Percentiles rank a stretch among this genome's conserved stretches.
phyloP scores from a whole-genome alignment of 2,888 invertebrate genomes.

The Isoperla grammatica region DNA sequence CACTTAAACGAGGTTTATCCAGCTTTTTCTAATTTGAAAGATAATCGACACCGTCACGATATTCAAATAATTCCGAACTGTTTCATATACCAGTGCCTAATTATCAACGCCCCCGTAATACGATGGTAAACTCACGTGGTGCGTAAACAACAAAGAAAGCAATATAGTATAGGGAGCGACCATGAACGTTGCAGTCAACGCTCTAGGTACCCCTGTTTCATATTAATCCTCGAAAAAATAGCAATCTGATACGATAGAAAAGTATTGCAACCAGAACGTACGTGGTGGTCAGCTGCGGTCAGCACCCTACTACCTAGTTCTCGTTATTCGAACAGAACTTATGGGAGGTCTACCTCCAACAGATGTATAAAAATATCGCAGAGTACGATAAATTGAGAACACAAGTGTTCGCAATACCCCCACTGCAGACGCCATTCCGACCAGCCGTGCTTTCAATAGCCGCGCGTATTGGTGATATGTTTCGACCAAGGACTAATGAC shows the following conservation, averaged over 20 bases:
- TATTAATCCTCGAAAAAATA: conserved; percentile 7
- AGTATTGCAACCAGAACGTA: conserved; percentile 6
- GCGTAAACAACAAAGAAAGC: too few relatives aligned
- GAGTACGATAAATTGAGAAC: conserved; percentile 28
- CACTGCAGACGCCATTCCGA: conserved; percentile 21
- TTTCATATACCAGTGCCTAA: too few relatives aligned
- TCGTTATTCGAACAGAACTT: conserved; percentile 20
- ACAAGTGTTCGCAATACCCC: conserved; percentile 29
- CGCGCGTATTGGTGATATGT: background rate
- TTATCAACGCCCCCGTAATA: too few relatives aligned
- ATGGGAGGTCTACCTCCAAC: conserved; percentile 12
- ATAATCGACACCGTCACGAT: too few relatives aligned
- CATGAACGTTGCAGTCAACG: too few relatives aligned
- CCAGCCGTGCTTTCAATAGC: conserved; percentile 16
- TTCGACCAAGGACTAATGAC: background rate
- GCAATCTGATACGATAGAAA: conserved; percentile 12
- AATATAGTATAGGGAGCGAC: too few relatives aligned
- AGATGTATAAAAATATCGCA: conserved; percentile 24
- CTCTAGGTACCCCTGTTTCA: background rate
- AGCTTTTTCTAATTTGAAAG: too few relatives aligned
- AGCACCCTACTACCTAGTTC: background rate
- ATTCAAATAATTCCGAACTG: too few relatives aligned
- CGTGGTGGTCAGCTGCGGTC: conserved; percentile 10
- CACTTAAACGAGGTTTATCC: too few relatives aligned
- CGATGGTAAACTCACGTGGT: too few relatives aligned